A percentile compares a stretch with the other conserved stretches of the same genome.
Conservation (phyloP, 2,113 vertebrate species). For the Monopterus albus region DNA sequence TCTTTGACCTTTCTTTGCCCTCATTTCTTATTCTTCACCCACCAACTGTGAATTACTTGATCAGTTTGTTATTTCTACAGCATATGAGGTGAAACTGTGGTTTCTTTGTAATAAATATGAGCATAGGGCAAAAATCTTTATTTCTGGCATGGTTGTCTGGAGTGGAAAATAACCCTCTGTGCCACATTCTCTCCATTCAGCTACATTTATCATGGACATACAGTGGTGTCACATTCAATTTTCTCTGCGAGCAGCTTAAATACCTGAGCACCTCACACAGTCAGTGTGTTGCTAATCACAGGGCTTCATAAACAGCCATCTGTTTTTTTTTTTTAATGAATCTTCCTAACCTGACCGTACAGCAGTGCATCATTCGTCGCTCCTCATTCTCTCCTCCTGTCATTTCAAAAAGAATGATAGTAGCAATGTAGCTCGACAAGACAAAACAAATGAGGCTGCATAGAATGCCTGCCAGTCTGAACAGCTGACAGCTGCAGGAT, state of each 20-base stretch:
- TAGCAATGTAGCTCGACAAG: too few relatives aligned
- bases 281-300: too few relatives aligned
- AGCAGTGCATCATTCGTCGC: too few relatives aligned
- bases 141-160: conserved; percentile 49
- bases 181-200: conserved; percentile 25
- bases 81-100: conserved; percentile 23
- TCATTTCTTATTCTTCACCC: conserved; percentile 26
- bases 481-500: too few relatives aligned
- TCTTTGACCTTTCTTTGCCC: conserved; percentile 21
- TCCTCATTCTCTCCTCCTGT: too few relatives aligned
- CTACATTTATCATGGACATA: conserved; percentile 37
- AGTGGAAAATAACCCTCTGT: conserved; percentile 37
- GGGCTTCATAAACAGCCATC: too few relatives aligned
- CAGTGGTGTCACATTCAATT: neutral
- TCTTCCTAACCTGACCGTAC: too few relatives aligned
- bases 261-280: too few relatives aligned
- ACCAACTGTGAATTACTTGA: conserved; percentile 1
- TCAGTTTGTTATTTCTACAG: neutral
- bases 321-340: too few relatives aligned
- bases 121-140: conserved; percentile 44
- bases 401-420: too few relatives aligned
- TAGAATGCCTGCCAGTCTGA: too few relatives aligned
- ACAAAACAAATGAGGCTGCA: too few relatives aligned
- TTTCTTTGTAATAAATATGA: conserved; percentile 48
- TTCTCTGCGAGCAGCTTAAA: neutral